Conservation (phyloP, 2,888 invertebrate genomes). For the Dysmachus trigonus region DNA sequence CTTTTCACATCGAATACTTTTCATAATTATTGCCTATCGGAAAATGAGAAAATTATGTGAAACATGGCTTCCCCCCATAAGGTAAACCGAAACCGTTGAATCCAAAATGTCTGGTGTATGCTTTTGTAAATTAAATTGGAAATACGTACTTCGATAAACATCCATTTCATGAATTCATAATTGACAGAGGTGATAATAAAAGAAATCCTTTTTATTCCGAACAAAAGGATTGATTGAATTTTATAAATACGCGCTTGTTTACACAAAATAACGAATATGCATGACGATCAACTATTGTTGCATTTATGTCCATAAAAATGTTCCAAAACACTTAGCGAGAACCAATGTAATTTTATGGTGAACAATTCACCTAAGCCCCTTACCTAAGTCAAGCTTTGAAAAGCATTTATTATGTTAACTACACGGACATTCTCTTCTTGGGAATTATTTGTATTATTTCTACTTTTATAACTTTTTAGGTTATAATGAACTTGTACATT, state of each 20-base stretch:
- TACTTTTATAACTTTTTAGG: neutral
- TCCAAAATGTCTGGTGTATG: neutral
- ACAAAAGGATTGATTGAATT: neutral
- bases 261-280: neutral
- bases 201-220: neutral
- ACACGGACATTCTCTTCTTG: neutral
- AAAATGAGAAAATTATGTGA: neutral
- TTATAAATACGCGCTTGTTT: neutral
- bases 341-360: neutral
- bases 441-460: neutral
- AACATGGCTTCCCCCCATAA: neutral
- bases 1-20: neutral
- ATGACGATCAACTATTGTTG: neutral
- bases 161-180: neutral
- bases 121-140: neutral
- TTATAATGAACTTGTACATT: conserved; percentile 4
- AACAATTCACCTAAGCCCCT: neutral
- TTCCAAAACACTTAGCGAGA: neutral
- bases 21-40: neutral
- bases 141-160: neutral
- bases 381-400: neutral
- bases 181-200: neutral
- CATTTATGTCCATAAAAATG: neutral
- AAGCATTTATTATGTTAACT: neutral
- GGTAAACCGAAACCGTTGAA: neutral